Conservation (phyloP, 2,113 vertebrate genomes). For the Campylorhamphus procurvoides region DNA sequence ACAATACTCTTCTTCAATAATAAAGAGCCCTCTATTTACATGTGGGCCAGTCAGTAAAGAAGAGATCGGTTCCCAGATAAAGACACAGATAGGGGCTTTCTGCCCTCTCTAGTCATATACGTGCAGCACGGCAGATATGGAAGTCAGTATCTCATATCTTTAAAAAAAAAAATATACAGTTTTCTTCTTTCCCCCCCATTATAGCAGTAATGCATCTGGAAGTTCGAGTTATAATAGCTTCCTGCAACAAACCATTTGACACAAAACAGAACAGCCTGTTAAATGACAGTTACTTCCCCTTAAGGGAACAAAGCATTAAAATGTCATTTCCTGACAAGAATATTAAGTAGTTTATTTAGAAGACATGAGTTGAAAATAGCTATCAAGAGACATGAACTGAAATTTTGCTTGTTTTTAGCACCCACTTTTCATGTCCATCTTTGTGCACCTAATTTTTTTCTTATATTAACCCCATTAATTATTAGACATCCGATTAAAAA, state of each 20-base stretch:
- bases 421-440: conserved; percentile 75
- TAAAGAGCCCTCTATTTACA: conserved; percentile 72
- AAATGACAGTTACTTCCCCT: conserved; percentile 71
- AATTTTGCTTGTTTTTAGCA: conserved; percentile 78
- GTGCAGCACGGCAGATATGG: conserved; percentile 69
- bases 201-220: conserved; percentile 78
- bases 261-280: conserved; percentile 70
- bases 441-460: conserved; percentile 75
- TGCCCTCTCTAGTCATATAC: conserved; percentile 30
- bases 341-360: conserved; percentile 72
- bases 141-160: conserved; percentile 66
- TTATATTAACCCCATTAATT: conserved; percentile 67
- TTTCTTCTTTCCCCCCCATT: conserved; percentile 10
- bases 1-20: conserved; percentile 52
- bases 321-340: conserved; percentile 73
- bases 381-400: conserved; percentile 76
- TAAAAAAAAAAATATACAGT: conserved; percentile 6
- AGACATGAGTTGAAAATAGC: conserved; percentile 76
- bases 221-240: conserved; percentile 79
- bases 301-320: conserved; percentile 73
- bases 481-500: conserved; percentile 66
- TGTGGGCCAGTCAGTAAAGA: conserved; percentile 62
- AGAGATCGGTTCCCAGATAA: conserved; percentile 34
- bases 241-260: conserved; percentile 77
- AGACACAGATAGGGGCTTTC: conserved; percentile 8